These are phyloP conservation scores for Anhinga anhinga DNA, from an alignment of 2,113 vertebrate species.

Conservation along the genomic window DNA sequence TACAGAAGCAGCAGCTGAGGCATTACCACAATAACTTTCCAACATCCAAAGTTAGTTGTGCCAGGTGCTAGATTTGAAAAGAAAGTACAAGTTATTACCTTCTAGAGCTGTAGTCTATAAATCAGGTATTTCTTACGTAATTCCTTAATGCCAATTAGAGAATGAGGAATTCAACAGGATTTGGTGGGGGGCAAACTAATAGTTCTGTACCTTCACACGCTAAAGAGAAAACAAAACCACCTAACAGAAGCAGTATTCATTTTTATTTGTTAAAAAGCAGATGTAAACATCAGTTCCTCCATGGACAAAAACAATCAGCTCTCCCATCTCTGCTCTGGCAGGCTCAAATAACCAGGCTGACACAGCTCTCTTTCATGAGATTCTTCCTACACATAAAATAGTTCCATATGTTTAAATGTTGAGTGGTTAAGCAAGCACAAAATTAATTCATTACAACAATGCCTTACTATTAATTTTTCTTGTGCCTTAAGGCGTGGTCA, in stretches of 20 bases:
- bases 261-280: not conserved
- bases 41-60: not conserved
- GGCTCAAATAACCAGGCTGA: constrained; percentile 21
- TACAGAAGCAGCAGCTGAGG: not conserved
- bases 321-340: not conserved
- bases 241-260: not conserved
- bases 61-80: not conserved
- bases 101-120: not conserved
- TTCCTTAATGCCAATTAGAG: not conserved
- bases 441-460: constrained; percentile 52
- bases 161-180: not conserved
- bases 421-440: constrained; percentile 37
- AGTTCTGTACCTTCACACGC: not conserved
- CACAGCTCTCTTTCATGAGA: constrained; percentile 23
- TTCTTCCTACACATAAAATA: constrained; percentile 53
- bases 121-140: not conserved
- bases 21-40: not conserved
- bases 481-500: constrained; percentile 18
- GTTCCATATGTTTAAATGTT: constrained; percentile 47
- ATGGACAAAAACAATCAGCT: not conserved
- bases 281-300: not conserved
- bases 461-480: constrained; percentile 21
- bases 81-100: not conserved
- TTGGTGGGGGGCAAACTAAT: not conserved
- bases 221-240: not conserved